Conservation (phyloP, 2,888 invertebrate genomes). For the Rugalucina vietnamica region DNA sequence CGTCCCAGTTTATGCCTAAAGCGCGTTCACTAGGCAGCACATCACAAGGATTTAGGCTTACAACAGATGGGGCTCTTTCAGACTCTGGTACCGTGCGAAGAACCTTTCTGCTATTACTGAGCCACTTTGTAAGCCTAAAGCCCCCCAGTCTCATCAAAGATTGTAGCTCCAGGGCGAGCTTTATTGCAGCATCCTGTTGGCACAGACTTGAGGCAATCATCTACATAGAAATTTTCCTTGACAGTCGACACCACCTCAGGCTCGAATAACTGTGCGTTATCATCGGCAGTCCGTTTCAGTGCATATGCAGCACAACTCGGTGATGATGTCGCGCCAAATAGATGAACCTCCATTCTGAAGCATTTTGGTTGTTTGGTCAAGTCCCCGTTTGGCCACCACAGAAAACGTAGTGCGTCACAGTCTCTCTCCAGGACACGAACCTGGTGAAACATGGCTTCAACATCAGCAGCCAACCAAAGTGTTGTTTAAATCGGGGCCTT, state of each 20-base stretch:
- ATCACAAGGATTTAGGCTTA: conserved; percentile 18
- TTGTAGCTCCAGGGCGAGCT: conserved; percentile 29
- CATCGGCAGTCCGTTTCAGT: conserved; percentile 23
- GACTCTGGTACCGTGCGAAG: conserved; percentile 28
- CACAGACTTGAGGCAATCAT: conserved; percentile 48
- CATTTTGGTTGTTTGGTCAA: conserved; percentile 7
- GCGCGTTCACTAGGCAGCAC: conserved; percentile 19
- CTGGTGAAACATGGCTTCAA: conserved; percentile 52
- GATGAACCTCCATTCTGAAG: conserved; percentile 36
- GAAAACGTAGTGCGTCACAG: conserved; percentile 49
- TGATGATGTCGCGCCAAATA: conserved; percentile 32
- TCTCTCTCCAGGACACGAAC: conserved; percentile 38
- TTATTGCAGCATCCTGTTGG: conserved; percentile 9
- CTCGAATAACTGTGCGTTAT: conserved; percentile 14
- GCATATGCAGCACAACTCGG: conserved; percentile 36
- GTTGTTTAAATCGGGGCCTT: conserved; percentile 65
- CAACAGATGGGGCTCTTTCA: conserved; percentile 20
- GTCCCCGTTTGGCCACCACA: conserved; percentile 57
- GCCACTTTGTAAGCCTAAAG: conserved; percentile 36
- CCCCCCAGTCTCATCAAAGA: conserved; percentile 24
- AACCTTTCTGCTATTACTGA: conserved; percentile 38
- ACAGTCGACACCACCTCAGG: conserved; percentile 34
- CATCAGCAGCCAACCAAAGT: conserved; percentile 53
- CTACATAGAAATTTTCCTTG: conserved; percentile 44
- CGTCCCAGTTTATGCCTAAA: conserved; percentile 27